phyloP scores from a whole-genome alignment of 2,113 vertebrate genomes.

The Prunella himalayana region DNA sequence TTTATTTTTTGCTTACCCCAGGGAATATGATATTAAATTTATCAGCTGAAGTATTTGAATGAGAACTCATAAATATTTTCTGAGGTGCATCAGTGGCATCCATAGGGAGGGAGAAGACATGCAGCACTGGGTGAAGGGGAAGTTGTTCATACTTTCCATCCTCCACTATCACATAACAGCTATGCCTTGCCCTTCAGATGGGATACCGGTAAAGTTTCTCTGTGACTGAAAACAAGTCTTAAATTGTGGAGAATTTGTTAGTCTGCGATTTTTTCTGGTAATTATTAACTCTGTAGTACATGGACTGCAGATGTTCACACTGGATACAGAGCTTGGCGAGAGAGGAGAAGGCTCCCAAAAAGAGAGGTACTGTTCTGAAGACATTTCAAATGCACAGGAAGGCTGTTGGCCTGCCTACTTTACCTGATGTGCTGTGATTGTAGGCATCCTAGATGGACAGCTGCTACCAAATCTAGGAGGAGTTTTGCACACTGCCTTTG shows the following conservation, averaged over 20 bases:
- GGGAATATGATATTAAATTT: conserved; percentile 67
- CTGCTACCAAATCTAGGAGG: background rate
- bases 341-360: background rate
- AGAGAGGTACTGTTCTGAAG: background rate
- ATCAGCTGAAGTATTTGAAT: conserved; percentile 60
- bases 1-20: conserved; percentile 60
- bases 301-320: background rate
- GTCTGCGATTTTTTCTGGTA: background rate
- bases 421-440: background rate
- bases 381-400: background rate
- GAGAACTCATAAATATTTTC: conserved; percentile 67
- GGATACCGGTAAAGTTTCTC: background rate
- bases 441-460: background rate
- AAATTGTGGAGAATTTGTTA: background rate
- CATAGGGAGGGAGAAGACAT: background rate
- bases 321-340: fast-evolving
- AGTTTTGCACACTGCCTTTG: background rate
- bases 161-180: background rate
- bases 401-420: background rate
- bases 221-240: background rate
- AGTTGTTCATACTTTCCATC: background rate
- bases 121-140: background rate
- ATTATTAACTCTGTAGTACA: background rate
- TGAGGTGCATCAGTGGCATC: conserved; percentile 16
- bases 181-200: background rate